These are phyloP conservation scores for Porites rus DNA, from an alignment of 92 coral and sea anemone genomes.

Conservation along the genomic window DNA sequence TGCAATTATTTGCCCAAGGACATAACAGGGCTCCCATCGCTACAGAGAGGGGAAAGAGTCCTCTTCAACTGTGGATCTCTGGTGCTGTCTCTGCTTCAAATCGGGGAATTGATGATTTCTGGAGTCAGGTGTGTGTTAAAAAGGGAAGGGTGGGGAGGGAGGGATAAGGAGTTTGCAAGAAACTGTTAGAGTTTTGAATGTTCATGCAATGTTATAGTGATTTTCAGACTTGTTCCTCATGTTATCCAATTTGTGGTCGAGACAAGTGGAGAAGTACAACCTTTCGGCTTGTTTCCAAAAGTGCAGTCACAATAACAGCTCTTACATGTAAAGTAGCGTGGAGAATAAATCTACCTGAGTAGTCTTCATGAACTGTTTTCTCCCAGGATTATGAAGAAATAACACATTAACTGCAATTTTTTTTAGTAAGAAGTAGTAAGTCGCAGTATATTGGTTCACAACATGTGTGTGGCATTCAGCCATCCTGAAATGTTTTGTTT, in stretches of 20 bases:
- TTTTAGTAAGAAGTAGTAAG: background rate
- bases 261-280: background rate
- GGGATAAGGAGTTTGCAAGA: background rate
- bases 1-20: too few species aligned
- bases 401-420: background rate
- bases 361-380: background rate
- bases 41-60: conserved; percentile 6
- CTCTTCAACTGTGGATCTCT: background rate
- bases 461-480: background rate
- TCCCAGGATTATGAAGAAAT: background rate
- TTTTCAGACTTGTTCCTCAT: conserved; percentile 6
- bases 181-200: background rate
- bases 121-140: conserved; percentile 21
- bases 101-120: conserved; percentile 33
- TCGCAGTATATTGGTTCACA: background rate
- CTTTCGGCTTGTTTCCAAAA: conserved; percentile 4
- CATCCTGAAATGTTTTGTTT: background rate
- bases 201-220: background rate
- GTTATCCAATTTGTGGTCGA: background rate
- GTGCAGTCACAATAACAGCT: conserved; percentile 1
- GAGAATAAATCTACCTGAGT: too few species aligned
- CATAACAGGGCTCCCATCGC: background rate
- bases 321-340: background rate
- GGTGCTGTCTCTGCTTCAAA: background rate
- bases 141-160: background rate